Evolutionary conservation across 2,888 invertebrate genomes (phyloP).

Genomic region (Sympetrum striolatum): DNA sequence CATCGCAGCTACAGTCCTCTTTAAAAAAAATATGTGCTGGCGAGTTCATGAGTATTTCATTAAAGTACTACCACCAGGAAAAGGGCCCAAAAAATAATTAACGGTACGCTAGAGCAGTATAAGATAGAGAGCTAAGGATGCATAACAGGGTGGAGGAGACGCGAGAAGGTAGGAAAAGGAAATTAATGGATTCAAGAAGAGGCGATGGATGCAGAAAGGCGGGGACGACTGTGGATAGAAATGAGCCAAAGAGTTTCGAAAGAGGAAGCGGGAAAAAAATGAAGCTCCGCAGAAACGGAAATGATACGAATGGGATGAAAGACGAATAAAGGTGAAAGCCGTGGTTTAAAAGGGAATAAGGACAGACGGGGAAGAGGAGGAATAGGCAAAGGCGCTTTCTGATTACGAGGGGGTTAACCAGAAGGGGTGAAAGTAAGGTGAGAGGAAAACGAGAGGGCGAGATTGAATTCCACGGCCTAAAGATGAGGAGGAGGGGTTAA

Average conservation of each 20-base stretch:
- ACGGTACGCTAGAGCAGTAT: too few species aligned
- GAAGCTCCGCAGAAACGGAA: background rate
- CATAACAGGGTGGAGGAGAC: background rate
- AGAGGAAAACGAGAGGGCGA: background rate
- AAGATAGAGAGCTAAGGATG: background rate
- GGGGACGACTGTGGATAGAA: background rate
- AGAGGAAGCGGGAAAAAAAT: background rate
- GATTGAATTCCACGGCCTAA: background rate
- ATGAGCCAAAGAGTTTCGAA: background rate
- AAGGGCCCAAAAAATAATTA: too few species aligned
- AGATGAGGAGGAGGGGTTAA: background rate
- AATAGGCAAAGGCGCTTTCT: background rate
- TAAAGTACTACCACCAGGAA: too few species aligned
- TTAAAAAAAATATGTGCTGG: too few species aligned
- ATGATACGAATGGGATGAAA: background rate
- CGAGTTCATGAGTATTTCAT: too few species aligned
- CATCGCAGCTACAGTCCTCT: too few species aligned
- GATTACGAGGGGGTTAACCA: background rate
- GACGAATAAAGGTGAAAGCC: background rate
- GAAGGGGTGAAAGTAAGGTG: background rate
- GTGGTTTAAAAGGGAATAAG: background rate
- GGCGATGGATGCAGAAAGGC: background rate
- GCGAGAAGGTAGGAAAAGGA: background rate
- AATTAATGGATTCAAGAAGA: background rate
- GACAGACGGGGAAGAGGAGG: background rate